Evolutionary conservation across 2,113 vertebrate species (phyloP).

Genomic region (Ailuropoda melanoleuca): DNA sequence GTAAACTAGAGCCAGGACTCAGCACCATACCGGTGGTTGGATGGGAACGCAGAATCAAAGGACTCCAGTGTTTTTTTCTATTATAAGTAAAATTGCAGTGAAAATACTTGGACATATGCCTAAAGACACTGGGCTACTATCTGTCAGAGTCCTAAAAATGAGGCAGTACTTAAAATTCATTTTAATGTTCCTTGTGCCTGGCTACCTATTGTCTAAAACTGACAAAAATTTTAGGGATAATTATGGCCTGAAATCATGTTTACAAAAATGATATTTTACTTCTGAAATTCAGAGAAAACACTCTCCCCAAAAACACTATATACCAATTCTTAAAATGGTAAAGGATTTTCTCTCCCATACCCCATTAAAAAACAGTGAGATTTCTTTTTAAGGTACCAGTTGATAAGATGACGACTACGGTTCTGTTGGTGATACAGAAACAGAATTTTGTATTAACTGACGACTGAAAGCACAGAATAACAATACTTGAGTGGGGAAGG

Average conservation of each 20-base stretch:
- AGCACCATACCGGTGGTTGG: neutral
- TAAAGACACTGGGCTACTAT: neutral
- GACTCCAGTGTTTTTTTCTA: neutral
- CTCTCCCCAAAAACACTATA: neutral
- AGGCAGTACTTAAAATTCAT: neutral
- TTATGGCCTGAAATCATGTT: neutral
- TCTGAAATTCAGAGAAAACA: conserved; percentile 18
- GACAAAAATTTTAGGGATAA: neutral
- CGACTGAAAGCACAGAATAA: neutral
- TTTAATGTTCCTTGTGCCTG: neutral
- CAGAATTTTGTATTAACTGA: neutral
- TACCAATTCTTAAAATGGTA: neutral
- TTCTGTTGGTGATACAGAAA: neutral
- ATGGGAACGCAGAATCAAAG: neutral
- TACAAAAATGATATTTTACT: neutral
- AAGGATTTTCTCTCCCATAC: neutral
- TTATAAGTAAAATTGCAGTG: neutral
- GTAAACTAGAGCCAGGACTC: neutral
- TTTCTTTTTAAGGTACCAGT: neutral
- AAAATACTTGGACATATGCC: neutral
- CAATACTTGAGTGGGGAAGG: neutral
- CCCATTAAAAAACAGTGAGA: neutral
- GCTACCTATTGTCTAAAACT: neutral
- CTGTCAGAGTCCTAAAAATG: neutral
- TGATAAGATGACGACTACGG: neutral